phyloP scores from a whole-genome alignment of 2,113 vertebrate species.

The Perccottus glenii region DNA sequence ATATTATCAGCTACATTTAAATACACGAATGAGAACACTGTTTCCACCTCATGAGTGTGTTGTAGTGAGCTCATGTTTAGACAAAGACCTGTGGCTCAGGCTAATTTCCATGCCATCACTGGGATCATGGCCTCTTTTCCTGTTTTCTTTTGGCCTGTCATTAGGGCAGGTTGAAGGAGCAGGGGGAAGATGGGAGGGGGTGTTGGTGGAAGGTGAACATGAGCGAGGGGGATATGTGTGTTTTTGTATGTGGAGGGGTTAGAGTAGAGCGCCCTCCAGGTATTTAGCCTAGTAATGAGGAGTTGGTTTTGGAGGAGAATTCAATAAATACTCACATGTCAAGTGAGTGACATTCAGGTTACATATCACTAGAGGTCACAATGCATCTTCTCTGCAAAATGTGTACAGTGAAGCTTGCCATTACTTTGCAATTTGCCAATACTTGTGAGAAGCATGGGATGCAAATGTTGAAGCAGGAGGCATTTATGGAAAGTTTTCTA shows the following conservation, averaged over 20 bases:
- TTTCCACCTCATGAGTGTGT: slow-evolving; percentile 30
- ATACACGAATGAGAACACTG: slow-evolving; percentile 4
- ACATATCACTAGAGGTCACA: slow-evolving; percentile 49
- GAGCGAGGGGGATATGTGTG: slow-evolving; percentile 17
- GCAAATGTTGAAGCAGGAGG: neutral
- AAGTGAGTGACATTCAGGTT: neutral
- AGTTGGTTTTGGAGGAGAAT: slow-evolving; percentile 5
- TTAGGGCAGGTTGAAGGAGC: slow-evolving; percentile 43
- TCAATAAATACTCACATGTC: neutral
- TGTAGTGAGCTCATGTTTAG: slow-evolving; percentile 73
- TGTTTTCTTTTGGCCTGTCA: slow-evolving; percentile 71
- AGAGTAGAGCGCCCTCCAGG: slow-evolving; percentile 46
- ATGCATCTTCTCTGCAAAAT: slow-evolving; percentile 13
- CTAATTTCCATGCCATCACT: slow-evolving; percentile 70
- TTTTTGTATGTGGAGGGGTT: slow-evolving; percentile 32
- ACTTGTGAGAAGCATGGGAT: slow-evolving; percentile 17
- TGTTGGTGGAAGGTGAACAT: slow-evolving; percentile 22
- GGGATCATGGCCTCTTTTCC: slow-evolving; percentile 68
- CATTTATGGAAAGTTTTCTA: neutral
- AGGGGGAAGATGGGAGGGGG: slow-evolving; percentile 15
- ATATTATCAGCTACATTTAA: too few species aligned
- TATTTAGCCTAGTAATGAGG: slow-evolving; percentile 49
- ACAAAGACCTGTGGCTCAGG: slow-evolving; percentile 65
- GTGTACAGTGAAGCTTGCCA: slow-evolving; percentile 21
- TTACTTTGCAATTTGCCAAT: slow-evolving; percentile 6